Base-by-base conservation (phyloP, 1,140 invertebrate genomes). In the Musca domestica region DNA sequence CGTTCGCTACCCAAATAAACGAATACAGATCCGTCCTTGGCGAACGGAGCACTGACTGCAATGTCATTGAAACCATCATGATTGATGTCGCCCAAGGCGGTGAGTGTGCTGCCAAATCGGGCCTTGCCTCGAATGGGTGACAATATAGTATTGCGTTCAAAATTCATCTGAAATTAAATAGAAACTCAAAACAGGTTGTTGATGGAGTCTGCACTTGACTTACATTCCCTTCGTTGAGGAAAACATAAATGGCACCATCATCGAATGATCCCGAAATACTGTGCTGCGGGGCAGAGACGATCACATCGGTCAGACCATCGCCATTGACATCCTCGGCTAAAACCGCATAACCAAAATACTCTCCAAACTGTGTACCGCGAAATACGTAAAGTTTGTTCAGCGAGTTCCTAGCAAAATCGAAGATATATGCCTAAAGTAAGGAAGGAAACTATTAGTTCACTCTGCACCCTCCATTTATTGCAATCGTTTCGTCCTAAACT, bases 231-330 rank as follows among this genome's bases (percentile, higher is more conserved):
- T 74, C 70, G 69, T 83, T 84, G 20, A 84, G 73, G 72, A 83
- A 87, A 61, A 85, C 78, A 70, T 84, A 86, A 6, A 87, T 85
- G 54, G 81, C 83, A 30, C 86, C 86, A 71, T 85, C 83, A 66
- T 87, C 85, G 58, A 80, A 84, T 9, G 75, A 71, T 6, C 83
- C 72, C 70, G 51, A 69, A 73, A 77, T 68, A 73, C 78, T 47
- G 79, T 88, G 89, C 41, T 86, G 85, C 1, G 93, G 92, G 4
- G 92, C 90, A 17, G 92, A 91, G 49, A 94, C 87, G 22, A 94
- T 76, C 15, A 94, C 74, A 74, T 95, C 89, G 72, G 87, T 84
- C 41, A 84, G 81, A 4, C 85, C 86, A 76, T 94, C 91, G 19
- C 81, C 83, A 74, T 91, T 89, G 0, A 92, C 71, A 76, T 93